Conservation (phyloP, 2,113 vertebrate genomes). For the Macrotis lagotis region DNA sequence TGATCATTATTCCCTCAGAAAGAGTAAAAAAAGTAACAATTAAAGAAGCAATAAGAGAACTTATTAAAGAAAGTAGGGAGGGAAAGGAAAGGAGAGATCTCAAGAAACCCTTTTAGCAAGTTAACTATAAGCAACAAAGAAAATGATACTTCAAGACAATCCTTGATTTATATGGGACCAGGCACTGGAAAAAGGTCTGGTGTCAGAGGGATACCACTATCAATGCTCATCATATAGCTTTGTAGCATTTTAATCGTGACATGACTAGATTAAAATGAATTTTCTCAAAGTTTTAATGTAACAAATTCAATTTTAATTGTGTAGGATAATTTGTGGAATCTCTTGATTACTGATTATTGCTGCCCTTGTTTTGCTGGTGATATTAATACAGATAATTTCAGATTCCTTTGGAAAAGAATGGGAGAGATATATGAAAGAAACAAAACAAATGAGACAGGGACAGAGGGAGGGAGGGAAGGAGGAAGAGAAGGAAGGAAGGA, state of each 20-base stretch:
- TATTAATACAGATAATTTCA: neutral
- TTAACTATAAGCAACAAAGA: slow-evolving; percentile 38
- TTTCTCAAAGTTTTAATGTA: slow-evolving; percentile 74
- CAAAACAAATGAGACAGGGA: neutral
- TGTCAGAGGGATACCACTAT: slow-evolving; percentile 25
- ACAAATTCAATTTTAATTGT: slow-evolving; percentile 73
- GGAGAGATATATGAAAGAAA: neutral
- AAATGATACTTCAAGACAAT: slow-evolving; percentile 47
- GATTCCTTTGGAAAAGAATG: neutral
- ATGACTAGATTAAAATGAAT: slow-evolving; percentile 75
- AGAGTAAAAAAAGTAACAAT: slow-evolving; percentile 62
- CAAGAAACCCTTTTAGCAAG: slow-evolving; percentile 53
- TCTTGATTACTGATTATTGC: slow-evolving; percentile 31
- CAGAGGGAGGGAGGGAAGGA: neutral
- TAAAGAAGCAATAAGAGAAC: slow-evolving; percentile 63
- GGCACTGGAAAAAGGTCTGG: slow-evolving; percentile 47
- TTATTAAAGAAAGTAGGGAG: slow-evolving; percentile 54
- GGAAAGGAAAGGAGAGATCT: slow-evolving; percentile 21
- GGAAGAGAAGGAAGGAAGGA: neutral
- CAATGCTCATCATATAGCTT: slow-evolving; percentile 63
- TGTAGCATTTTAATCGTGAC: slow-evolving; percentile 73
- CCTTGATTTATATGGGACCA: slow-evolving; percentile 58
- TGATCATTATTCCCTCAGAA: slow-evolving; percentile 64
- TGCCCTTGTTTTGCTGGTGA: slow-evolving; percentile 24
- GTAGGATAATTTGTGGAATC: slow-evolving; percentile 38